Evolutionary conservation across 2,888 invertebrate genomes (phyloP), one percentile per base, ranked within the genome.

Genomic region (Chrysolina oricalcia): DNA sequence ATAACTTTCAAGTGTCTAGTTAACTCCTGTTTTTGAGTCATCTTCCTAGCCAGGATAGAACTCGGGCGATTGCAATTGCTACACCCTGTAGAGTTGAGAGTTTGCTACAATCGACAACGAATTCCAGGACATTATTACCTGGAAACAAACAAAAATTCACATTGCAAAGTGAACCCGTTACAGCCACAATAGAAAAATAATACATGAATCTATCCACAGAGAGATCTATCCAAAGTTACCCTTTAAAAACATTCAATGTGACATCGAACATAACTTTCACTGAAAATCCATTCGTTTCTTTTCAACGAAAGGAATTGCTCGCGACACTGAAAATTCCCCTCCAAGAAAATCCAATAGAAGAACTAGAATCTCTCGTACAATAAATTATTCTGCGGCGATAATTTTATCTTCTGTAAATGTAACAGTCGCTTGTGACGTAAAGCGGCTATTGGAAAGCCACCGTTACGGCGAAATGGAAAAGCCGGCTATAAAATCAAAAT

Each of bases 401-500:
- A 80, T 78, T 80, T 73, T 76, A 77, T 78, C 77, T 78, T 73
- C 72, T 75, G 70, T 78, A 81, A 81, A 79, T 77, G 80, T 79
- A 77, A 78, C 80, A 77, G 75, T 77, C 75, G 77, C 74, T 19
- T 74, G 66, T 74, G 78, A 81, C 80, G 74, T 73, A 78, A 79
- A 79, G 74, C 67, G 78, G 73, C 76, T 68, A 80, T 81, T 75
- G 79, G 76, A 83, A 81, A 84, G 81, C 81, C 81, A 82, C 80
- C 76, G 78, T 78, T 72, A 73, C 70, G 75, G 77, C 75, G 79
- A 81, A 83, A 84, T 83, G 81, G 83, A 83, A 84, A 84, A 83
- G 84, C 82, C 82, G 80, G 84, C 85, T 81, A 86, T 86, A 85
- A 86, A 86, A 85, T 86, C 86, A 85, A 86, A 86, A 86, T 86